Evolutionary conservation across 2,113 vertebrate species (phyloP).

Genomic region (Syngnathus floridae): DNA sequence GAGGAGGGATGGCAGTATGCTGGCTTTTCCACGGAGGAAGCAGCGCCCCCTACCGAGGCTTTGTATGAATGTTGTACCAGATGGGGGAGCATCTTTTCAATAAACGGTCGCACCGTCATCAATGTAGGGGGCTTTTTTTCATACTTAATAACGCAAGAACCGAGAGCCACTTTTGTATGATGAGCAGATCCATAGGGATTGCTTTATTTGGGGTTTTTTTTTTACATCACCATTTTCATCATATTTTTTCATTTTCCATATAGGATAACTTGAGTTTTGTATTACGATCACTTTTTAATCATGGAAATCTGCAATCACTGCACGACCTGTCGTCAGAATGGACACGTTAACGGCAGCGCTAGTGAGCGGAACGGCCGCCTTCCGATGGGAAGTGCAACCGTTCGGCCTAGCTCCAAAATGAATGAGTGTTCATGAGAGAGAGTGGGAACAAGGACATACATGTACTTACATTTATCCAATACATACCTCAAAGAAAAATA

Average conservation of each 20-base stretch:
- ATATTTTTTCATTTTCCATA: slow-evolving; percentile 59
- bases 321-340: slow-evolving; percentile 69
- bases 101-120: not conserved
- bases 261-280: slow-evolving; percentile 55
- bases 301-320: slow-evolving; percentile 60
- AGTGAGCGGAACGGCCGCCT: not conserved
- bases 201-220: slow-evolving; percentile 59
- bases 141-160: not conserved
- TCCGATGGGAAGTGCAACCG: not conserved
- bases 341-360: slow-evolving; percentile 54
- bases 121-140: not conserved
- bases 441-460: slow-evolving; percentile 55
- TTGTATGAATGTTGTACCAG: slow-evolving; percentile 20
- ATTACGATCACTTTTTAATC: slow-evolving; percentile 62
- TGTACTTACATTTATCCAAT: slow-evolving; percentile 74
- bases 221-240: slow-evolving; percentile 54
- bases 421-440: not conserved
- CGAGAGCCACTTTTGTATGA: slow-evolving; percentile 23
- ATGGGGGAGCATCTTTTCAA: slow-evolving; percentile 9
- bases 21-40: slow-evolving; percentile 45
- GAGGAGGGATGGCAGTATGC: slow-evolving; percentile 46
- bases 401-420: not conserved
- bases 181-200: slow-evolving; percentile 57
- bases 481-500: slow-evolving; percentile 75
- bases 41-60: slow-evolving; percentile 54